Evolutionary conservation across 2,113 vertebrate species (phyloP).

Genomic region (Callocephalon fimbriatum): DNA sequence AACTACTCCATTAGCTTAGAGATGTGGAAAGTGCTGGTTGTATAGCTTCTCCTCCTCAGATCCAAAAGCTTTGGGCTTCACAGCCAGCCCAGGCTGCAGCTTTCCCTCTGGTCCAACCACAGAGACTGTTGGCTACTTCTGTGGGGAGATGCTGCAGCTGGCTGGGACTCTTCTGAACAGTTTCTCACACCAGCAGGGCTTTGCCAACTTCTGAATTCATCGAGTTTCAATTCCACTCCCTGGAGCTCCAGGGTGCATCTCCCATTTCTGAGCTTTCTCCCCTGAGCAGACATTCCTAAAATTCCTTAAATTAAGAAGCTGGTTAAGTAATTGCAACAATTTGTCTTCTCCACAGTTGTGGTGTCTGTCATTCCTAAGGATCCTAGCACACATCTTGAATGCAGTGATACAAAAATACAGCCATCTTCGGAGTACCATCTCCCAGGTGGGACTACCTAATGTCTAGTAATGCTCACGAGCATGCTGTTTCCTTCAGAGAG

Average conservation of each 20-base stretch:
- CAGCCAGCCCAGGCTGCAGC: not conserved
- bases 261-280: not conserved
- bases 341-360: not conserved
- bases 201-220: not conserved
- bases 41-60: not conserved
- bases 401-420: not conserved
- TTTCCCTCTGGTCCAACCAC: not conserved
- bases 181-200: not conserved
- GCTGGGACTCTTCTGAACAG: not conserved
- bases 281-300: not conserved
- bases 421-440: not conserved
- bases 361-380: not conserved
- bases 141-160: not conserved
- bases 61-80: not conserved
- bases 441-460: not conserved
- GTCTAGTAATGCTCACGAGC: not conserved
- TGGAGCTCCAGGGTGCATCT: not conserved
- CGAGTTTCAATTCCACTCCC: not conserved
- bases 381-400: not conserved
- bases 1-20: not conserved
- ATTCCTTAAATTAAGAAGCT: not conserved
- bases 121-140: not conserved
- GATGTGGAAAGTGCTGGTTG: not conserved
- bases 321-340: not conserved
- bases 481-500: not conserved